Percentiles rank a stretch among this genome's conserved stretches.
phyloP scores from a whole-genome alignment of 1,140 invertebrate genomes.

The Acromyrmex echinatior region DNA sequence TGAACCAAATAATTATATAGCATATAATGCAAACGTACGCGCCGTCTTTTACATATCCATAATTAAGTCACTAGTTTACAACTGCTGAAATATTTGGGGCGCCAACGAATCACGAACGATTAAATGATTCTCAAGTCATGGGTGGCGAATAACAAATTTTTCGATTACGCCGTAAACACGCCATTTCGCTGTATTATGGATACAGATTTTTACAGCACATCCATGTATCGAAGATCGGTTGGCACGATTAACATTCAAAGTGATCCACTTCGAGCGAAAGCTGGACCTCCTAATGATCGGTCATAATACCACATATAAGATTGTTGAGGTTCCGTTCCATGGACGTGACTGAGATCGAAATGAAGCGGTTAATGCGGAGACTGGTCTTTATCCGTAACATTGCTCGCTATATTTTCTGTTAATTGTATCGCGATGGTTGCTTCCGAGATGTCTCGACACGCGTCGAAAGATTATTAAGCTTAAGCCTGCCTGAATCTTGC shows the following conservation, averaged over 20 bases:
- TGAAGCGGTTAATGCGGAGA: slow-evolving; percentile 50
- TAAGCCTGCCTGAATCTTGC: not conserved
- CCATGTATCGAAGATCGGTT: slow-evolving; percentile 21
- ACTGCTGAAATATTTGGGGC: slow-evolving; percentile 37
- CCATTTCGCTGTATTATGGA: not conserved
- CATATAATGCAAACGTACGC: slow-evolving; percentile 31
- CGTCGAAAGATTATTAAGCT: slow-evolving; percentile 2
- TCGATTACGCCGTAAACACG: not conserved
- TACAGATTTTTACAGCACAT: not conserved
- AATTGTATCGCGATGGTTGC: not conserved
- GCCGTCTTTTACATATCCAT: slow-evolving; percentile 37
- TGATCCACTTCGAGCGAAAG: slow-evolving; percentile 68
- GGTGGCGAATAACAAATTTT: slow-evolving; percentile 53
- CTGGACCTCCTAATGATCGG: slow-evolving; percentile 64
- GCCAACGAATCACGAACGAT: slow-evolving; percentile 27
- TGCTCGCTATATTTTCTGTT: not conserved
- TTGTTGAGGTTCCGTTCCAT: slow-evolving; percentile 34
- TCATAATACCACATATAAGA: slow-evolving; percentile 69
- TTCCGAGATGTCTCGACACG: not conserved
- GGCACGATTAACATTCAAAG: slow-evolving; percentile 73
- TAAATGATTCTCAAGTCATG: slow-evolving; percentile 3
- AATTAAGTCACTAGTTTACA: slow-evolving; percentile 46
- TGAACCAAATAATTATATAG: too few species aligned
- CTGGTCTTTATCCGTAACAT: slow-evolving; percentile 15
- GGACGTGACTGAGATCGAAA: slow-evolving; percentile 70